Evolutionary conservation across 1,140 invertebrate species (phyloP), one percentile per base, ranked within the genome.

Genomic region (Lepidurus couesii): DNA sequence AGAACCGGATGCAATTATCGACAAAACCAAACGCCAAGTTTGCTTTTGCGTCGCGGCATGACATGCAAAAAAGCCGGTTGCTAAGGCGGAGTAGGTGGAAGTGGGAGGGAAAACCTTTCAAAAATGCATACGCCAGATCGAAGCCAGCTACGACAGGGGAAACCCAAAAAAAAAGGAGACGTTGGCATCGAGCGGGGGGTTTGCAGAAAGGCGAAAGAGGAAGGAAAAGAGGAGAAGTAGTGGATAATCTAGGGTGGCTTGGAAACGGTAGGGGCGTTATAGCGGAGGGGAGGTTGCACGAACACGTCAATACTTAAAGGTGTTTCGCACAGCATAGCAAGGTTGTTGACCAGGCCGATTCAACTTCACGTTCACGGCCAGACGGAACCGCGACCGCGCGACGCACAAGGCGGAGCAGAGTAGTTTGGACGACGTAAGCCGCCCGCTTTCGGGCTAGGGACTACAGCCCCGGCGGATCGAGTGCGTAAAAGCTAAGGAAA

Each of bases 271-370:
- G 16, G 16, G 53, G 21, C 2, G 34, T 13, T 65, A 65, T 65
- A 16, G 53, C 21, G 53, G 53, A 65, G 53, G 53, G 53, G 53
- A 65, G 53, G 53, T 65, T 65, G 53, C 53, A 65, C 53, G 53
- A 65, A 65, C 53, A 65, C 53, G 53, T 65, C 53, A 65, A 65
- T 65, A 65, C 53, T 65, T 65, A 65, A 65, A 65, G 53, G 53
- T 65, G 53, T 65, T 65, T 65, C 53, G 53, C 53, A 65, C 53
- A 65, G 13, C 53, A 65, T 65, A 65, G 53, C 53, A 65, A 65
- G 53, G 53, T 65, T 65, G 53, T 65, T 65, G 53, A 65, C 53
- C 53, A 65, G 53, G 53, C 53, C 53, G 53, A n/a, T 65, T 21
- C 53, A 65, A 65, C 53, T 13, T 65, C 53, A 65, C 21, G 53